A percentile compares a stretch with the other conserved stretches of the same genome.
Conservation (phyloP, 2,888 invertebrate genomes). For the Serrognathus titanus region DNA sequence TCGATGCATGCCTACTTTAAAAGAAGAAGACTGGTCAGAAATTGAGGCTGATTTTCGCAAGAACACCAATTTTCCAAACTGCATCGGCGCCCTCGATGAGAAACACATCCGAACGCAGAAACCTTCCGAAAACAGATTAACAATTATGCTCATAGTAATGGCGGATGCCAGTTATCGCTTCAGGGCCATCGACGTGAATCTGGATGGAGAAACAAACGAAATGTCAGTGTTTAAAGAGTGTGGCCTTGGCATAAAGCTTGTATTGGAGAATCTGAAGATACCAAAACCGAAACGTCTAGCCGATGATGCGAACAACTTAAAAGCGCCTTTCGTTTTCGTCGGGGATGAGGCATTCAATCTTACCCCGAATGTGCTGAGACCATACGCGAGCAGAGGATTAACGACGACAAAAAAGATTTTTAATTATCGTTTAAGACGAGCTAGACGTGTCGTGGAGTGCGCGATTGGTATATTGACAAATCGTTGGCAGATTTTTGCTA, state of each 20-base stretch:
- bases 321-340: constrained; percentile 6
- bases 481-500: constrained; percentile 29
- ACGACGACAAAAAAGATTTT: constrained; percentile 23
- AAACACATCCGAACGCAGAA: constrained; percentile 26
- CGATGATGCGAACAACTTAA: not conserved
- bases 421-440: constrained; percentile 28
- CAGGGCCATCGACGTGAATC: constrained; percentile 28
- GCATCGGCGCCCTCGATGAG: constrained; percentile 7
- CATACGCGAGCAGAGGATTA: constrained; percentile 8
- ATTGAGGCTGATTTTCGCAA: constrained; percentile 4
- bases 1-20: not conserved
- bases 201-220: constrained; percentile 27
- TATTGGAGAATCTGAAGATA: constrained; percentile 10
- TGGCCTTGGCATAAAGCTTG: constrained; percentile 15
- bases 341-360: constrained; percentile 15
- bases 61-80: constrained; percentile 12
- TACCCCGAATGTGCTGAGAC: constrained; percentile 5
- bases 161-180: constrained; percentile 26
- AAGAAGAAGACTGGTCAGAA: constrained; percentile 4
- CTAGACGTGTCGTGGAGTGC: constrained; percentile 29
- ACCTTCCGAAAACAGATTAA: constrained; percentile 16
- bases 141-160: constrained; percentile 23
- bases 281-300: constrained; percentile 9
- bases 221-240: constrained; percentile 22
- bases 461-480: constrained; percentile 34